phyloP scores from a whole-genome alignment of 2,797 vertebrate genomes.

The Melanotaenia nigrans region DNA sequence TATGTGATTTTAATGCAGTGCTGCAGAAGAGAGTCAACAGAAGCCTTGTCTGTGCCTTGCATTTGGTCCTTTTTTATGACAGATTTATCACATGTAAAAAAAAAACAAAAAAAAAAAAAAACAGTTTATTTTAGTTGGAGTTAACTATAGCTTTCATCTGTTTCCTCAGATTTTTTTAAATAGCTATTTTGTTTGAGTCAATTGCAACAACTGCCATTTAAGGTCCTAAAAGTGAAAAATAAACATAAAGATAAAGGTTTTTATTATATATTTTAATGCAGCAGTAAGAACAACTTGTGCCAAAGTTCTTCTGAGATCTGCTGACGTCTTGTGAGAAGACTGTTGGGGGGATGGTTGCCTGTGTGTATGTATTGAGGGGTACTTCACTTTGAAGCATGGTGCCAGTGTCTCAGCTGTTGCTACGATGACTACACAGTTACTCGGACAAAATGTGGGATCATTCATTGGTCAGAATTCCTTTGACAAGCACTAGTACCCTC shows the following conservation, averaged over 20 bases:
- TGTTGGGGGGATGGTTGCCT: slow-evolving; percentile 45
- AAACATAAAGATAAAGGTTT: background rate
- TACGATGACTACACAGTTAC: slow-evolving; percentile 76
- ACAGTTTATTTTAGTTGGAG: slow-evolving; percentile 16
- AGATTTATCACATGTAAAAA: slow-evolving; percentile 5
- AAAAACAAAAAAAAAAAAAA: background rate
- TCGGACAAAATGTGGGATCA: slow-evolving; percentile 64
- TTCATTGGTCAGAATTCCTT: slow-evolving; percentile 57
- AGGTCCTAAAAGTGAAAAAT: background rate
- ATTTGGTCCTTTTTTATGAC: slow-evolving; percentile 44
- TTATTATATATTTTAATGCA: slow-evolving; percentile 1
- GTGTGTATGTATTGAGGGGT: slow-evolving; percentile 35
- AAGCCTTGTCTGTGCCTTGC: slow-evolving; percentile 31
- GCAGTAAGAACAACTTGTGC: slow-evolving; percentile 18
- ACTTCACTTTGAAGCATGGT: slow-evolving; percentile 57
- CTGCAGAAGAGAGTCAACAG: slow-evolving; percentile 37
- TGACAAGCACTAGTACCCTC: slow-evolving; percentile 49
- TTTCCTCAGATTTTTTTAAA: slow-evolving; percentile 32
- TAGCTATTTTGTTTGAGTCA: slow-evolving; percentile 30
- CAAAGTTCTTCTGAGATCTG: slow-evolving; percentile 32
- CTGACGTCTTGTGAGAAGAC: slow-evolving; percentile 51
- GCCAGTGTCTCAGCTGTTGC: slow-evolving; percentile 73
- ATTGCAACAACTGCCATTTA: background rate
- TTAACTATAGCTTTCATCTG: slow-evolving; percentile 48
- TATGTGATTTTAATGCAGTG: slow-evolving; percentile 52